Conservation (phyloP, 2,113 vertebrate species). For the Hypanus sabinus region DNA sequence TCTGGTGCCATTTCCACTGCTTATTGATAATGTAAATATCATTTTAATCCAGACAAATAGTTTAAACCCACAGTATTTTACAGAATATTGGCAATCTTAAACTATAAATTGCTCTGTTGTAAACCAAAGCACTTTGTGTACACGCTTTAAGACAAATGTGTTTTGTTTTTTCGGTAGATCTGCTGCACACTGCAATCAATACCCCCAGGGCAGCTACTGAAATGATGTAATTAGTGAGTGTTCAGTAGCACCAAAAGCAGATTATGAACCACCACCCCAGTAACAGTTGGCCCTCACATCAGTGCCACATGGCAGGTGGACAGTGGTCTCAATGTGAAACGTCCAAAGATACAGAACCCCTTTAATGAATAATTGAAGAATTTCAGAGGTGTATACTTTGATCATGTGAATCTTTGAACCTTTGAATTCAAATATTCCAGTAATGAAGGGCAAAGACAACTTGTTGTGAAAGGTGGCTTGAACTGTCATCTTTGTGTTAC, state of each 20-base stretch:
- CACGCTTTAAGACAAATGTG: background rate
- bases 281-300: background rate
- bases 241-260: background rate
- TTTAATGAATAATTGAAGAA: background rate
- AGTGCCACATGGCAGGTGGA: background rate
- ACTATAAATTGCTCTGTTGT: background rate
- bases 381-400: too few species aligned
- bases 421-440: too few species aligned
- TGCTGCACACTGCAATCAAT: background rate
- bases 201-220: background rate
- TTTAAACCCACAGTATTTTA: background rate
- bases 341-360: background rate
- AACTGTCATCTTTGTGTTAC: too few species aligned
- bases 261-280: background rate
- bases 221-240: background rate
- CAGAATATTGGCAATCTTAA: background rate
- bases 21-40: background rate
- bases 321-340: background rate
- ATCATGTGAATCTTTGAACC: too few species aligned
- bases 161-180: background rate
- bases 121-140: background rate
- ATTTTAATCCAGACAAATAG: background rate
- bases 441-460: too few species aligned
- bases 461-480: too few species aligned
- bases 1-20: background rate